Evolutionary conservation across 1,140 invertebrate genomes (phyloP), one percentile per base, ranked within the genome.

Genomic region (Vanessa atalanta): DNA sequence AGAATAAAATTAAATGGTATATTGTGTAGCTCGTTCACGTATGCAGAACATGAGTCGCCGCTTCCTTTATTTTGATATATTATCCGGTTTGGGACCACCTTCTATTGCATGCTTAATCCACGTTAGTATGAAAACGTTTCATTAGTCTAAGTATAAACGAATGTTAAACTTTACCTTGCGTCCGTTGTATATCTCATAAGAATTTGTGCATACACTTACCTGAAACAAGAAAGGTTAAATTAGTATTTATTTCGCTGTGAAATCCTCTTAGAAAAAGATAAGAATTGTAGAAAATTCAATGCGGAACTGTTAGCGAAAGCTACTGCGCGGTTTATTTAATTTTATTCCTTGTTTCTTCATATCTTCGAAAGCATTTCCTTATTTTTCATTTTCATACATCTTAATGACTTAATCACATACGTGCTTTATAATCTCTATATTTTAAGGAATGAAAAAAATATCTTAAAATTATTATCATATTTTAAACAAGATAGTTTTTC

Each of bases 1-100:
- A 20, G n/a, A 9, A 20, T 16, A n/a, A 55, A 20, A 20, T 55
- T 20, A 55, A 55, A 55, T 20, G 14, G 48, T 51, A 51, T 6
- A 51, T n/a, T 20, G 16, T 20, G n/a, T 12, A 14, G 15, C 48
- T 67, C 65, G 26, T 55, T 51, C 50, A 37, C 47, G 23, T 55
- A 68, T 68, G 66, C 66, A 68, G 51, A 53, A 57, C 66, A 57
- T 43, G 37, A 66, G 65, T 31, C 50, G 51, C 50, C 11, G 51
- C 66, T 43, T 55, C 12, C 65, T 57, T 57, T 68, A 68, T 68
- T 67, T 53, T 67, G 26, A 67, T 51, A 67, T 67, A 53, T 67
- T 67, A 53, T 67, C 50, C 65, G 65, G 31, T 53, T 37, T 16
- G 23, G 26, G 47, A 53, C 26, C 26, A 20, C 50, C 48, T 53